Evolutionary conservation across 2,888 invertebrate species (phyloP).

Genomic region (Rotaria sp.): DNA sequence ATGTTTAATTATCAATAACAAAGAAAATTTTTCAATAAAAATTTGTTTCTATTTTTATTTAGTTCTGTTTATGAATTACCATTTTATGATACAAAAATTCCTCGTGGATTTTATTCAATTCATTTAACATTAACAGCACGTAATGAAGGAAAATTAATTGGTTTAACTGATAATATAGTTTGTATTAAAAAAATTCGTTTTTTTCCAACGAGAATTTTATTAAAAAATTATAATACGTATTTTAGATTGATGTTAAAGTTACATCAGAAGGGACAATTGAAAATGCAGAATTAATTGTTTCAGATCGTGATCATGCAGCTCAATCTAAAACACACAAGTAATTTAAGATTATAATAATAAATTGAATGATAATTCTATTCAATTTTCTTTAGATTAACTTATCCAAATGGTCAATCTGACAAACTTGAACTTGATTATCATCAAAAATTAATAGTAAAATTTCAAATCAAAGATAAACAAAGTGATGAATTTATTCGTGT

Average conservation of each 20-base stretch:
- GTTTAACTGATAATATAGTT: conserved; percentile 60
- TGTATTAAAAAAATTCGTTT: conserved; percentile 44
- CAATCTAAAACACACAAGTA: conserved; percentile 68
- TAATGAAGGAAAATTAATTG: conserved; percentile 61
- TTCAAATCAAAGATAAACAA: conserved; percentile 68
- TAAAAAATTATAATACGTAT: too few relatives aligned
- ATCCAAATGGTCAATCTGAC: conserved; percentile 66
- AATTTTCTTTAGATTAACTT: conserved; percentile 61
- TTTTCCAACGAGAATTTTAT: background rate
- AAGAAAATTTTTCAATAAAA: background rate
- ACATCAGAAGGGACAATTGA: conserved; percentile 60
- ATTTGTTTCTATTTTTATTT: background rate
- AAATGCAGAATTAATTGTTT: conserved; percentile 74
- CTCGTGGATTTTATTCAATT: conserved; percentile 76
- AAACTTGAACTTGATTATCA: conserved; percentile 76
- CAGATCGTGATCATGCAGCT: conserved; percentile 80
- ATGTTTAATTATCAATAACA: background rate
- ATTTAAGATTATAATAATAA: conserved; percentile 43
- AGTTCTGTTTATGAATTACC: conserved; percentile 66
- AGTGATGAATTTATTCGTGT: conserved; percentile 64
- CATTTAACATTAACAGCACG: conserved; percentile 67
- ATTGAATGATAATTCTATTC: background rate
- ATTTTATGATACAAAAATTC: conserved; percentile 69
- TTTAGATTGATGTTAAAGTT: conserved; percentile 51
- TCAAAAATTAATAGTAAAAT: conserved; percentile 77